Evolutionary conservation across 2,113 vertebrate species (phyloP), one percentile per base, ranked within the genome.

Genomic region (Picathartes gymnocephalus): DNA sequence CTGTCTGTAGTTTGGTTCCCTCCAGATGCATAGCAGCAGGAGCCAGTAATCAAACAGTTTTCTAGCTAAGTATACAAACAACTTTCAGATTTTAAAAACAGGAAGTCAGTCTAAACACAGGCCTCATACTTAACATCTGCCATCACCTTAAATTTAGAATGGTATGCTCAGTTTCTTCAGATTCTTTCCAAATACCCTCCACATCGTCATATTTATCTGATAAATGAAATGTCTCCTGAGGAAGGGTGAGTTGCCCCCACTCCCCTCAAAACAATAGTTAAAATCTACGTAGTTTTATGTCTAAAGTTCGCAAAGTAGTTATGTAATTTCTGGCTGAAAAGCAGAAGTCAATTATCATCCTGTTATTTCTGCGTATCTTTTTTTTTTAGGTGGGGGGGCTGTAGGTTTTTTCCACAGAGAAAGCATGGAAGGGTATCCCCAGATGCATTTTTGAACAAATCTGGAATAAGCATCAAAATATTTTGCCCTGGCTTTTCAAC

Each of bases 81-180:
- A 79, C 16, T 28, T 86, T 30, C 16, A 50, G 70, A 92, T 66
- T 82, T 91, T 85, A 91, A 91, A 93, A 96, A 92, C 90, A 95
- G 92, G 71, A 93, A 95, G 27, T 45, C 70, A 70, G 66, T 80
- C 50, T 95, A 93, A 95, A 94, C 85, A 81, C 42, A 58, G 35
- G 27, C 53, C 37, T 95, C 91, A 57, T 48, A 88, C 25, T 68
- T 85, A 91, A 92, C 81, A 79, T 90, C 92, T 87, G 78, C 54
- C 74, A 94, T 58, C 93, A 89, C 84, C 61, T 84, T 85, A 81
- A 79, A 65, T 89, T 95, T 87, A 95, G 77, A 54, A 74, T 16
- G 31, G 11, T 33, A 74, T 33, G 40, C 28, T 66, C 81, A 30
- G 44, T 83, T 95, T 84, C 83, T 86, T 89, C 64, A 74, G 81